Evolutionary conservation across 1,140 invertebrate genomes (phyloP).

Genomic region (Aplysia californica): DNA sequence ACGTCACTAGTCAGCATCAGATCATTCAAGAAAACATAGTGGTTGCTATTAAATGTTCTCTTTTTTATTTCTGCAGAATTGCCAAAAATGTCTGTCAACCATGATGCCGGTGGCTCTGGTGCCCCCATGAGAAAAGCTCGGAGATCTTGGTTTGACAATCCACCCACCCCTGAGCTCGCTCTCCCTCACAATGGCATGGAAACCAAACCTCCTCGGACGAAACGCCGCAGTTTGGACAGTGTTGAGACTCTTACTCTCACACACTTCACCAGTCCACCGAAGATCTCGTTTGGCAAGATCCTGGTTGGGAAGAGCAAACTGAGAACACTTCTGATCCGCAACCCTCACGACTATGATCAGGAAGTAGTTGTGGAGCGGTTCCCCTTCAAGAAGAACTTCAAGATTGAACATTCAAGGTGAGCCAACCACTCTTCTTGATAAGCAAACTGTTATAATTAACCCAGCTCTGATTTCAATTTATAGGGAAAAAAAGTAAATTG

Average conservation of each 20-base stretch:
- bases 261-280: constrained; percentile 57
- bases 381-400: constrained; percentile 56
- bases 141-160: constrained; percentile 55
- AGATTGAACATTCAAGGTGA: constrained; percentile 39
- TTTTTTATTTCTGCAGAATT: too few species aligned
- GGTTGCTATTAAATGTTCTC: too few species aligned
- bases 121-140: constrained; percentile 22
- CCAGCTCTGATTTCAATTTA: too few species aligned
- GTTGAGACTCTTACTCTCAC: constrained; percentile 53
- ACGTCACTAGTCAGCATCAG: too few species aligned
- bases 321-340: constrained; percentile 45
- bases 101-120: too few species aligned
- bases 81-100: too few species aligned
- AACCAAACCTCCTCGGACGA: constrained; percentile 11
- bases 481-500: too few species aligned
- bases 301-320: constrained; percentile 39
- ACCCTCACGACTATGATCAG: constrained; percentile 60
- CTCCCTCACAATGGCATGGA: constrained; percentile 5
- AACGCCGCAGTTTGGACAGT: constrained; percentile 38
- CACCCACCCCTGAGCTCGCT: constrained; percentile 28
- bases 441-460: neutral
- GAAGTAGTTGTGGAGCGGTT: constrained; percentile 55
- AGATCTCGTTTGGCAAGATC: constrained; percentile 51
- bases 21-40: too few species aligned
- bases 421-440: neutral